A percentile compares a stretch with the other conserved stretches of the same genome.
Evolutionary conservation across 2,113 vertebrate species (phyloP).

Genomic region (Strix aluco): DNA sequence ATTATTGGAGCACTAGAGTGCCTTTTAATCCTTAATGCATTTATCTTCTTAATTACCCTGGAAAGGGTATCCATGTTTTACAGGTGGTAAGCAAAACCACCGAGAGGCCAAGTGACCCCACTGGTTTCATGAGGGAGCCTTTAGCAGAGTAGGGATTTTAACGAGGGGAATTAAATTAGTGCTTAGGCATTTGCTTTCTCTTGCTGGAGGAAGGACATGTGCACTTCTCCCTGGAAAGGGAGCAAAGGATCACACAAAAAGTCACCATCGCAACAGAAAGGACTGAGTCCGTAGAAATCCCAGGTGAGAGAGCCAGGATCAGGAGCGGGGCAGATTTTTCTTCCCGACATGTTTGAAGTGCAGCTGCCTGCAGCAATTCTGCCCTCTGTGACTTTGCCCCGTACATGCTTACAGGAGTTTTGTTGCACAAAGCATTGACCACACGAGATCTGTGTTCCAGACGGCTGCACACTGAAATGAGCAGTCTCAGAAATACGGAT

Average conservation of each 20-base stretch:
- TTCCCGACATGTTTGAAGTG: rapidly evolving
- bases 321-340: background rate
- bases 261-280: background rate
- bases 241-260: background rate
- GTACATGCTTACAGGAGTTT: rapidly evolving
- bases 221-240: background rate
- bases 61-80: background rate
- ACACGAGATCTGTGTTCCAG: background rate
- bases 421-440: background rate
- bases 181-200: background rate
- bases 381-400: background rate
- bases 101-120: background rate
- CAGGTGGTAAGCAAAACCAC: background rate
- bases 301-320: background rate
- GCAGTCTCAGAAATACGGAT: background rate
- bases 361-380: background rate
- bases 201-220: background rate
- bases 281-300: background rate
- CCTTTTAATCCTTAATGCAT: slow-evolving; percentile 45
- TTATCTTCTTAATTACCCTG: slow-evolving; percentile 22
- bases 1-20: background rate
- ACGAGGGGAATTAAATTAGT: background rate
- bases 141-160: background rate
- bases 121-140: background rate
- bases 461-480: background rate